Conservation (phyloP, 2,888 invertebrate species). For the Chirona hameri region DNA sequence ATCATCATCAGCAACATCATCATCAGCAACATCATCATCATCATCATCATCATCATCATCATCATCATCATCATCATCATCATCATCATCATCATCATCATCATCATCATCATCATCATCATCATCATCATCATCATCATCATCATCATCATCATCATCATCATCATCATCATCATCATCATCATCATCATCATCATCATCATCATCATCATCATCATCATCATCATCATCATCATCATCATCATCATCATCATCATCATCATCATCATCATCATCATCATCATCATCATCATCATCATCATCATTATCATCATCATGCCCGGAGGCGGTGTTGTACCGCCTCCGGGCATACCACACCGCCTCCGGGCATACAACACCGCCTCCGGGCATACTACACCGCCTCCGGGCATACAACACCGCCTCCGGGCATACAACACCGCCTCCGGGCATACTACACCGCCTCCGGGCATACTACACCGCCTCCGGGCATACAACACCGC, state of each 20-base stretch:
- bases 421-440: too few relatives aligned
- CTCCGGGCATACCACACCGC: too few relatives aligned
- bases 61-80: slow-evolving; percentile 22
- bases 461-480: too few relatives aligned
- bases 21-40: too few relatives aligned
- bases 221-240: slow-evolving; percentile 22
- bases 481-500: too few relatives aligned
- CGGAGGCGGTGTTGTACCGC: too few relatives aligned
- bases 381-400: too few relatives aligned
- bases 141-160: slow-evolving; percentile 22
- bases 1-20: too few relatives aligned
- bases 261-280: slow-evolving; percentile 22
- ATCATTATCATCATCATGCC: slow-evolving; percentile 5
- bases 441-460: too few relatives aligned
- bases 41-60: too few relatives aligned
- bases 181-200: slow-evolving; percentile 22
- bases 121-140: slow-evolving; percentile 22
- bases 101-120: slow-evolving; percentile 22
- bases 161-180: slow-evolving; percentile 22
- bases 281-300: slow-evolving; percentile 22
- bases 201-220: slow-evolving; percentile 22
- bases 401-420: too few relatives aligned
- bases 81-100: slow-evolving; percentile 22
- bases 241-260: slow-evolving; percentile 22
- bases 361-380: too few relatives aligned